Evolutionary conservation across 2,113 vertebrate genomes (phyloP).

Genomic region (Hippocampus zosterae): DNA sequence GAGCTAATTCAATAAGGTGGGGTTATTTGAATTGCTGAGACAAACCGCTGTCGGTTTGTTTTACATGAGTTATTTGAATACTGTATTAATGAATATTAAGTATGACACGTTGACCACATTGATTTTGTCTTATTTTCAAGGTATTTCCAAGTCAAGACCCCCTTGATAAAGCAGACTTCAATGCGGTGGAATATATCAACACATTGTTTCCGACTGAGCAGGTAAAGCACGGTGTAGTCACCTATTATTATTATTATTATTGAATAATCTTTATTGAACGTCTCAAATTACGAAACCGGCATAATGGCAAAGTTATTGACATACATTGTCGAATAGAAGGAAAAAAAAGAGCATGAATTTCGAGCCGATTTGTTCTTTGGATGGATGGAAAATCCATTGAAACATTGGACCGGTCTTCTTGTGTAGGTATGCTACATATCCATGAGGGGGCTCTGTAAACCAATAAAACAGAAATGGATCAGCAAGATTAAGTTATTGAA

Average conservation of each 20-base stretch:
- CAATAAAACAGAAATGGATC: neutral
- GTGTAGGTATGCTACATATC: constrained; percentile 21
- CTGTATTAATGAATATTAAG: neutral
- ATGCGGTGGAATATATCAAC: constrained; percentile 98
- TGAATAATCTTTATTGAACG: no score
- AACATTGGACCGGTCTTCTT: neutral
- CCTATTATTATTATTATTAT: neutral
- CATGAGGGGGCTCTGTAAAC: constrained; percentile 60
- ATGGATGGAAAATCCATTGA: neutral
- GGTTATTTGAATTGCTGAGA: neutral
- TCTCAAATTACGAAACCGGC: no score
- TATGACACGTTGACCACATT: neutral
- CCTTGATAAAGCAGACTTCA: constrained; percentile 93
- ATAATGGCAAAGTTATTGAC: no score
- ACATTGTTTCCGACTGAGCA: constrained; percentile 96
- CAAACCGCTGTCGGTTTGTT: neutral
- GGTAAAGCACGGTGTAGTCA: constrained; percentile 55
- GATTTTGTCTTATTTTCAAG: constrained; percentile 51
- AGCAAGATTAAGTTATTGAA: neutral
- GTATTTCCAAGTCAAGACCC: constrained; percentile 97
- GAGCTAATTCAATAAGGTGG: neutral
- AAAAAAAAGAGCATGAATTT: no score
- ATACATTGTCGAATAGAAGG: no score
- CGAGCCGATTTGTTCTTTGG: neutral
- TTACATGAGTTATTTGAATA: neutral